Evolutionary conservation across 2,797 vertebrate genomes (phyloP), one percentile per base, ranked within the genome.

Genomic region (Salarias fasciatus): DNA sequence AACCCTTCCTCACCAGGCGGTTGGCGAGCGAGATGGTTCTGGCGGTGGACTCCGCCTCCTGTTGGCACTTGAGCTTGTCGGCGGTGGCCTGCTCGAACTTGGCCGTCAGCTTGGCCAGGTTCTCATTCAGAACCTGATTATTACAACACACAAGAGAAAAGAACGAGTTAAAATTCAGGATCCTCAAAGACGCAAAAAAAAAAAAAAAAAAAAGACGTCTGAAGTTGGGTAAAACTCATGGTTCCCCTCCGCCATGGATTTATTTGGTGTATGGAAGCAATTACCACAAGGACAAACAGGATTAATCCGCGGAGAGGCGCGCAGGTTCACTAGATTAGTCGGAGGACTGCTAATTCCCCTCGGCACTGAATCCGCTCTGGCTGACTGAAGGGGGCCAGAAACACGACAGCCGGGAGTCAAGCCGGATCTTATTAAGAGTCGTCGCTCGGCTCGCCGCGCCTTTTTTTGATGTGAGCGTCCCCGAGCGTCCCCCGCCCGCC

Each of bases 21-120:
- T 99, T 97, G 80, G 97, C 97, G 4, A 98, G 93, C 47, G 92
- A 77, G 71, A 99, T 98, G 88, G 95, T 98, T 65, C 77, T 86
- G 0, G 93, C 91, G 0, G 97, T 99, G 9, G 88, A 86, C 53
- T 96, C 95, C 0, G 97, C 96, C 79, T 99, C 94, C 86, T 96
- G 94, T 85, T 96, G 96, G 84, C 97, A 98, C 85, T 91, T 94
- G 62, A 98, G 90, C 72, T 99, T 98, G 69, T 96, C 97, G 30
- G 93, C 82, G 0, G 95, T 98, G 53, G 97, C 97, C 87, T 91
- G 95, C 91, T 99, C 95, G 92, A 98, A 99, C 85, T 93, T 94
- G 57, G 94, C 91, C 0, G 95, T 98, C 47, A 99, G 94, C 82
- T 93, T 97, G 29, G 88, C 88, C 86, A 98, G 90, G 90, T 99